Evolutionary conservation across 2,888 invertebrate species (phyloP).

Genomic region (Drosophila neotestacea): DNA sequence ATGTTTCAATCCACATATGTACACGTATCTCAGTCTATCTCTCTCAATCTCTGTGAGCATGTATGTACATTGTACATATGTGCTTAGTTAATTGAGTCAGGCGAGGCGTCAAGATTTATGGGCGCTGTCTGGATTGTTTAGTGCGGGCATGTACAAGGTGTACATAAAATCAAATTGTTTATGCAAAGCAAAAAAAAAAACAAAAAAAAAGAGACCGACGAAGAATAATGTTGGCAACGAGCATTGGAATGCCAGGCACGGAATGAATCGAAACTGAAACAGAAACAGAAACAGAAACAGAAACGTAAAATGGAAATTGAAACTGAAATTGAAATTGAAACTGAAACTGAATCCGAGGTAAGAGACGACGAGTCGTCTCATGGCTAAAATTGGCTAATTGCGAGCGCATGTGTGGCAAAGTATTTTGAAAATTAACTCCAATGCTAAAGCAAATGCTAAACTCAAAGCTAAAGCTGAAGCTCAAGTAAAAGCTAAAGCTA

Average conservation of each 20-base stretch:
- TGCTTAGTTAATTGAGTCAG: conserved; percentile 50
- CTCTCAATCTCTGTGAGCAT: conserved; percentile 6
- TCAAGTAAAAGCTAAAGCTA: conserved; percentile 16
- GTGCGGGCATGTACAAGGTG: conserved; percentile 44
- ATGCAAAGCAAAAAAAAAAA: conserved; percentile 51
- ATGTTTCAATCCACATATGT: conserved; percentile 6
- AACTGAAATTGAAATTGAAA: conserved; percentile 18
- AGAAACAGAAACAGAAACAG: conserved; percentile 26
- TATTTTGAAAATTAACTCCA: conserved; percentile 67
- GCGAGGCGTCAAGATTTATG: conserved; percentile 65
- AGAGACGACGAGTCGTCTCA: conserved; percentile 45
- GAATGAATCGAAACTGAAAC: conserved; percentile 41
- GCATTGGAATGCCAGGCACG: conserved; percentile 68
- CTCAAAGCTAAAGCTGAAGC: conserved; percentile 58
- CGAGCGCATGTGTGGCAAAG: conserved; percentile 57
- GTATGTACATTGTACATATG: conserved; percentile 8
- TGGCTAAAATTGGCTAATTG: conserved; percentile 76
- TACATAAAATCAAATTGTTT: conserved; percentile 67
- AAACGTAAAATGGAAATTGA: conserved; percentile 10
- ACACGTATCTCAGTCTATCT: background rate
- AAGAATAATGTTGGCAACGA: conserved; percentile 46
- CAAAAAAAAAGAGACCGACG: conserved; percentile 21
- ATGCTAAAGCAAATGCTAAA: conserved; percentile 50
- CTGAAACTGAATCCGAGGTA: conserved; percentile 11
- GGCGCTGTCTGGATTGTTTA: conserved; percentile 48